phyloP scores from a whole-genome alignment of 1,140 invertebrate species.

The Solenopsis fugax region DNA sequence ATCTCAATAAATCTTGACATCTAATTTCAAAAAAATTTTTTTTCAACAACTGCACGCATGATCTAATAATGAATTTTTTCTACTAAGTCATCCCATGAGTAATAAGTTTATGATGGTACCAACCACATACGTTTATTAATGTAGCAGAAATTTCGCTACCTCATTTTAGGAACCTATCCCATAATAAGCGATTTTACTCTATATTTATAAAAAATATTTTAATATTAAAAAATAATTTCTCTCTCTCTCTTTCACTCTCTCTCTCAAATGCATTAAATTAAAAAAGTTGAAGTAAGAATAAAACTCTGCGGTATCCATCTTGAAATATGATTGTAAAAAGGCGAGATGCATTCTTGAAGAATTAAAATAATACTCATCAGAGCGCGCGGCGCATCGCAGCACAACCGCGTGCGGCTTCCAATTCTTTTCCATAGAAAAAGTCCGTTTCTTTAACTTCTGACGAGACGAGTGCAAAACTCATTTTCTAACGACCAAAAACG shows the following conservation, averaged over 20 bases:
- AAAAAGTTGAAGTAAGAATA: neutral
- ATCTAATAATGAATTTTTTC: too few species aligned
- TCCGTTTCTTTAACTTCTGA: neutral
- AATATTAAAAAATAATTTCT: neutral
- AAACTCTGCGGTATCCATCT: neutral
- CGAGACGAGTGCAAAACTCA: constrained; percentile 8
- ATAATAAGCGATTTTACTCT: too few species aligned
- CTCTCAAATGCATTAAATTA: neutral
- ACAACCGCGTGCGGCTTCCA: neutral
- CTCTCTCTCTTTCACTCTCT: neutral
- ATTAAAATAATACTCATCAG: constrained; percentile 1
- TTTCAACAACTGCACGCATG: too few species aligned
- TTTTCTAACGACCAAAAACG: constrained; percentile 39
- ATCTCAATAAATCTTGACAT: too few species aligned
- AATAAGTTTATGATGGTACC: too few species aligned
- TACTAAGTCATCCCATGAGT: too few species aligned
- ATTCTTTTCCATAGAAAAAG: constrained; percentile 9
- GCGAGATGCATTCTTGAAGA: neutral
- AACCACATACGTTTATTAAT: too few species aligned
- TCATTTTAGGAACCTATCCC: too few species aligned
- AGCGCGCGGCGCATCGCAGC: too few species aligned
- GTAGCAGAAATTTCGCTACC: too few species aligned
- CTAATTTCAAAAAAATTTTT: too few species aligned
- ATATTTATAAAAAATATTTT: constrained; percentile 20
- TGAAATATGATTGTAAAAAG: neutral